phyloP scores from a whole-genome alignment of 2,113 vertebrate species.

The Macrotis lagotis region DNA sequence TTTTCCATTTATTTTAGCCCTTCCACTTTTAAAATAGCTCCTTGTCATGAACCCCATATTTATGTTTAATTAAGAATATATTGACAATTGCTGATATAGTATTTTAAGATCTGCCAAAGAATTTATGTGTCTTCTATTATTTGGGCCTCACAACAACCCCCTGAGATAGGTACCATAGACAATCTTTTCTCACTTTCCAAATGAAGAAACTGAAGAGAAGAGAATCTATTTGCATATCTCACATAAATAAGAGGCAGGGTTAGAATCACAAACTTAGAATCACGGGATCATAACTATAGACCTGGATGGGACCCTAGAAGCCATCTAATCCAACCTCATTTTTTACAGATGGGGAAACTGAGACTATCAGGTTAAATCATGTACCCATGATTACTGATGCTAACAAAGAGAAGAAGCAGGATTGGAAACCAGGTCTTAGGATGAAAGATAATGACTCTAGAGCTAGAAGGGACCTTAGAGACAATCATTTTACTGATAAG shows the following conservation, averaged over 20 bases:
- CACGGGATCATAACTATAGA: neutral
- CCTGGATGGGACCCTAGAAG: neutral
- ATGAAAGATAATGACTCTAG: neutral
- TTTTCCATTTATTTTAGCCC: slow-evolving; percentile 55
- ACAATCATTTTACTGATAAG: neutral
- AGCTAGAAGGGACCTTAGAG: neutral
- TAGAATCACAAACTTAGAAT: neutral
- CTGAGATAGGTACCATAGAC: neutral
- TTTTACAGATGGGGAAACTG: neutral
- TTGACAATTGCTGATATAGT: neutral
- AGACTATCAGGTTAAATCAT: neutral
- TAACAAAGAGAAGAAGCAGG: neutral
- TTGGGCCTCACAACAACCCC: neutral
- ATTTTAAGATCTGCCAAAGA: neutral
- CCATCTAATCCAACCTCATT: neutral
- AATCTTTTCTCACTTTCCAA: neutral
- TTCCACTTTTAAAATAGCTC: slow-evolving; percentile 55
- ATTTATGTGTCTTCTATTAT: neutral
- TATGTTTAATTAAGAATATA: neutral
- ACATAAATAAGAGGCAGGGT: neutral
- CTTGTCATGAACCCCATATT: slow-evolving; percentile 15
- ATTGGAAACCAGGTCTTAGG: neutral
- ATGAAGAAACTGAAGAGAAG: neutral
- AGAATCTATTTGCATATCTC: neutral
- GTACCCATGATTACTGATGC: neutral